Evolutionary conservation across 1,140 invertebrate genomes (phyloP), one percentile per base, ranked within the genome.

Genomic region (Thereuonema tuberculata): DNA sequence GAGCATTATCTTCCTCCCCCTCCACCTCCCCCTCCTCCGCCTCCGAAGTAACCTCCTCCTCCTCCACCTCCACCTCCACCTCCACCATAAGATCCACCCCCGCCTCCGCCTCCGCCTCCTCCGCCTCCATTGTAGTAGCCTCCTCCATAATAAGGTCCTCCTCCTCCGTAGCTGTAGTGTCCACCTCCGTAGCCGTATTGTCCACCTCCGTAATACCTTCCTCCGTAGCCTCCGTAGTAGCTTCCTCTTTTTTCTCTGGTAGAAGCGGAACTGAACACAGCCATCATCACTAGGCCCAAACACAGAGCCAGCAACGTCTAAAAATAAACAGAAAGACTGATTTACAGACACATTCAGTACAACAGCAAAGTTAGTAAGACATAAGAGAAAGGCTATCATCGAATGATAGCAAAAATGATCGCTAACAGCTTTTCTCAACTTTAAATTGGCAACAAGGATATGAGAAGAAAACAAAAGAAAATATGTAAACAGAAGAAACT

Each of bases 61-160:
- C 53, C 26, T 50, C 53, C 2, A 29, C 27, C 17, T 55, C 49
- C 21, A 60, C 58, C 26, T 29, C 57, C 20, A 28, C 62, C 21
- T n/a, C n/a, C n/a, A n/a, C n/a, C n/a, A n/a, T n/a, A n/a, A n/a
- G n/a, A n/a, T n/a, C n/a, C n/a, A n/a, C 56, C 60, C 20, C 21
- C 56, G 24, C 48, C 43, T 14, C 47, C 63, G 48, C 58, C 61
- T n/a, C 12, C 46, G 54, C 62, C 31, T 21, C 46, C 47, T 43
- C 53, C 53, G 2, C 56, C 62, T 61, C 58, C 55, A 31, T 49
- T 49, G 21, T 61, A 49, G n/a, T 59, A 56, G 23, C 37, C 56
- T 12, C 48, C 61, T 23, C 49, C 57, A 46, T 49, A 50, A 29
- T 60, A 58, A 28, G 37, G 37, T 20, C 20, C 58, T 2, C 25